Evolutionary conservation across 2,797 vertebrate species (phyloP).

Genomic region (Cossypha heuglini): DNA sequence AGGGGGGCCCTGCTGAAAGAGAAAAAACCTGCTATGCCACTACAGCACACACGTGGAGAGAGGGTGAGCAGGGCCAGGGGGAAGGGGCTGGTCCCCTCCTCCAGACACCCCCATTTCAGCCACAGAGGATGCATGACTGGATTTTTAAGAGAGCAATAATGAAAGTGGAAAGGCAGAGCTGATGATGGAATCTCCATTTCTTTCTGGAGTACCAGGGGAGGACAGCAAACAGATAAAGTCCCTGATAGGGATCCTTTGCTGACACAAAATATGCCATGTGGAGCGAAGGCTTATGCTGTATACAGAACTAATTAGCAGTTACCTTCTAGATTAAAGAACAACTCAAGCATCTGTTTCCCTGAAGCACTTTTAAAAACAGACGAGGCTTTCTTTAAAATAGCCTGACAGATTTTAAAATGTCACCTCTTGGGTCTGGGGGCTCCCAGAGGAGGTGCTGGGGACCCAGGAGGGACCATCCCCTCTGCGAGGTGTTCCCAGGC

Average conservation of each 20-base stretch:
- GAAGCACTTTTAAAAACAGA: not conserved
- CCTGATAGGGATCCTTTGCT: not conserved
- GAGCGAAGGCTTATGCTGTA: not conserved
- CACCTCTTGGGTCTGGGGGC: not conserved
- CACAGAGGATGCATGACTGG: not conserved
- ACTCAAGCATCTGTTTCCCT: conserved; percentile 39
- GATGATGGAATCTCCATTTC: not conserved
- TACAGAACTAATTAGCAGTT: conserved; percentile 44
- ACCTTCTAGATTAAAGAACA: conserved; percentile 41
- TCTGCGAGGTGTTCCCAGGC: not conserved
- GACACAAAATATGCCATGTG: conserved; percentile 33
- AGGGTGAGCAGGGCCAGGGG: not conserved
- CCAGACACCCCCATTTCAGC: not conserved
- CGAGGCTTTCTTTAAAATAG: not conserved
- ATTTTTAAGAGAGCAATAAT: not conserved
- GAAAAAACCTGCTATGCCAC: not conserved
- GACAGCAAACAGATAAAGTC: conserved; percentile 21
- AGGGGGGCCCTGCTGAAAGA: not conserved
- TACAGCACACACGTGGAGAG: not conserved
- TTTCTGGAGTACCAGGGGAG: not conserved
- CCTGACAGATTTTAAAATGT: not conserved
- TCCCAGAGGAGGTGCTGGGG: not conserved
- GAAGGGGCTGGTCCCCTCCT: not conserved
- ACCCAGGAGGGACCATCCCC: not conserved
- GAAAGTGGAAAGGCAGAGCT: not conserved